These are phyloP conservation scores for Papilio helenus DNA, from an alignment of 1,140 invertebrate species.

Conservation along the genomic window DNA sequence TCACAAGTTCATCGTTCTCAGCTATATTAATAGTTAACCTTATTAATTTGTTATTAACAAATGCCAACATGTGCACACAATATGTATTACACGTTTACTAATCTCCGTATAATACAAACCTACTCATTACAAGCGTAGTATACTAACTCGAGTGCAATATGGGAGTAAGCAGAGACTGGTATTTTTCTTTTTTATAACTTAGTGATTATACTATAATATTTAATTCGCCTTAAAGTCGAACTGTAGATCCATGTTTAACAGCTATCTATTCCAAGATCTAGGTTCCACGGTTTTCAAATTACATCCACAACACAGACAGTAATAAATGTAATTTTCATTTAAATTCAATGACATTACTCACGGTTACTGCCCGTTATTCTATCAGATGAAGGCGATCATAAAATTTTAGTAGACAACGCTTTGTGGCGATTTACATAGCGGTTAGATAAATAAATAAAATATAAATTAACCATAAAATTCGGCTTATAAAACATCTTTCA, in stretches of 20 bases:
- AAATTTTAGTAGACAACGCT: slow-evolving; percentile 36
- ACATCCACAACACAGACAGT: slow-evolving; percentile 6
- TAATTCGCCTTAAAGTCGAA: neutral
- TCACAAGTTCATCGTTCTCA: slow-evolving; percentile 25
- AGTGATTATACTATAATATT: neutral
- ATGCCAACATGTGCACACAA: slow-evolving; percentile 1
- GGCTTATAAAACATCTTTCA: slow-evolving; percentile 16
- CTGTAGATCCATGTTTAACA: neutral
- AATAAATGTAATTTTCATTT: slow-evolving; percentile 23
- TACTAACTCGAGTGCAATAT: neutral
- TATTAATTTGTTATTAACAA: slow-evolving; percentile 19
- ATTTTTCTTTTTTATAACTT: neutral
- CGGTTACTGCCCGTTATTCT: slow-evolving; percentile 22
- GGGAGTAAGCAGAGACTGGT: neutral
- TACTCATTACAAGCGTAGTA: neutral
- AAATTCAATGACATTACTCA: slow-evolving; percentile 34
- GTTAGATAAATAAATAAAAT: slow-evolving; percentile 38
- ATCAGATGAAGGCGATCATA: slow-evolving; percentile 34
- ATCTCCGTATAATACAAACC: neutral
- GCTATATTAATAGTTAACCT: slow-evolving; percentile 21
- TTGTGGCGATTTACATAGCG: slow-evolving; percentile 28
- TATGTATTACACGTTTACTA: slow-evolving; percentile 1
- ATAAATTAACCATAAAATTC: slow-evolving; percentile 5
- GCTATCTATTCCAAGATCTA: neutral
- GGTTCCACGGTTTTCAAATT: neutral